phyloP scores from a whole-genome alignment of 1,140 invertebrate species.

The Gonatopus flavifemur region DNA sequence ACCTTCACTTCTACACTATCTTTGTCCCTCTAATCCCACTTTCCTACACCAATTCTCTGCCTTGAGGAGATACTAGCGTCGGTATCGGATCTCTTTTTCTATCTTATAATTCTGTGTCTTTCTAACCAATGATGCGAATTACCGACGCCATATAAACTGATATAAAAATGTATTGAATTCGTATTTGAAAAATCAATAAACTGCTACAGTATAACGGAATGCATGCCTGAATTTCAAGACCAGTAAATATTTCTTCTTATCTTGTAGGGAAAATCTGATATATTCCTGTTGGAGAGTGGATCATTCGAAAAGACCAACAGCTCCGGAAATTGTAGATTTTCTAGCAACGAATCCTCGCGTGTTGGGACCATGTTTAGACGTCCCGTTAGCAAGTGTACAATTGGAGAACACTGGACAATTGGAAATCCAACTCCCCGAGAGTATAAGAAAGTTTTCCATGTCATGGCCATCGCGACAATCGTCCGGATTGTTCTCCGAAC shows the following conservation, averaged over 20 bases:
- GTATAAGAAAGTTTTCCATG: constrained; percentile 48
- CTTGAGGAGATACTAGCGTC: no score
- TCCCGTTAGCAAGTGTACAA: constrained; percentile 72
- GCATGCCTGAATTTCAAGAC: no score
- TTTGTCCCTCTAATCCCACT: no score
- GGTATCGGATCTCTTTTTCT: no score
- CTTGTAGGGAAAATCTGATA: constrained; percentile 70
- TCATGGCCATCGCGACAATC: constrained; percentile 28
- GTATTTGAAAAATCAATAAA: not conserved
- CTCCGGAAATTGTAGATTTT: constrained; percentile 77
- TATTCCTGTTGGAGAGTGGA: constrained; percentile 77
- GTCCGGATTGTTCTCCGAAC: not conserved
- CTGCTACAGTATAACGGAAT: no score
- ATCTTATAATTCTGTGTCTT: no score
- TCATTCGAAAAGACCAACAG: constrained; percentile 69
- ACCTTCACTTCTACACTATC: no score
- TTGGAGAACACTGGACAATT: constrained; percentile 64
- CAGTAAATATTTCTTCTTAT: constrained; percentile 9
- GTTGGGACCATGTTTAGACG: constrained; percentile 76
- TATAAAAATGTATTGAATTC: not conserved
- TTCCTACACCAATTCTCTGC: no score
- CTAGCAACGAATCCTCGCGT: constrained; percentile 76
- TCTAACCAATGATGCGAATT: no score
- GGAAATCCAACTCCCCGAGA: constrained; percentile 57
- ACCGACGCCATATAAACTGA: no score